Conservation (phyloP, 2,797 vertebrate species). For the Peromyscus attwateri region DNA sequence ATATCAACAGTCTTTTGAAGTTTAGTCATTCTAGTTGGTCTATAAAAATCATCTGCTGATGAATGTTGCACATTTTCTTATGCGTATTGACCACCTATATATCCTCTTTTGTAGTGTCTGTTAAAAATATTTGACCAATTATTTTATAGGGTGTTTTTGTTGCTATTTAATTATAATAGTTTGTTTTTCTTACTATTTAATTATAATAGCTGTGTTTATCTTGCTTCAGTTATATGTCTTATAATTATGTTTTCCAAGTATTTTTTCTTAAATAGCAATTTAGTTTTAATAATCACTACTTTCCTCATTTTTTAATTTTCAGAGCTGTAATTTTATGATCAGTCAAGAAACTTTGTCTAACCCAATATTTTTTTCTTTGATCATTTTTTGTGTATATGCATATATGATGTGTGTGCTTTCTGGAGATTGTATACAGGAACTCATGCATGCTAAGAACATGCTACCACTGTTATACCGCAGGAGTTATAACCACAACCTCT, state of each 20-base stretch:
- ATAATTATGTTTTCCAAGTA: constrained; percentile 47
- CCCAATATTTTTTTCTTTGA: background rate
- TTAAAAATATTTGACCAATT: constrained; percentile 1
- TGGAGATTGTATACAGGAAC: too few species aligned
- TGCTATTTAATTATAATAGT: constrained; percentile 30
- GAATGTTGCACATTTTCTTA: background rate
- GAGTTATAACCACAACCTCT: background rate
- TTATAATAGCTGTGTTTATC: constrained; percentile 17
- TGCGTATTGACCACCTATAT: background rate
- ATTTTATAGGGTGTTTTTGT: constrained; percentile 42
- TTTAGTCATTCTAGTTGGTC: background rate
- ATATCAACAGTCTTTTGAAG: constrained; percentile 36
- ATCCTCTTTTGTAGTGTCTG: background rate
- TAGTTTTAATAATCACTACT: constrained; percentile 50
- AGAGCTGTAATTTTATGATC: constrained; percentile 36
- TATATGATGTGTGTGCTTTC: background rate
- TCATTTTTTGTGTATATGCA: background rate
- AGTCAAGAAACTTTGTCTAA: constrained; percentile 57
- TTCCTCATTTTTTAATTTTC: constrained; percentile 54
- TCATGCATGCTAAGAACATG: background rate
- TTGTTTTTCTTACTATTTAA: constrained; percentile 27
- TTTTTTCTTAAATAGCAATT: constrained; percentile 22
- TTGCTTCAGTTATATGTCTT: constrained; percentile 23
- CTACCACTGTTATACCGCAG: background rate
- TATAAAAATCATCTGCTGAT: background rate